Percentiles rank a stretch among this genome's conserved stretches.
Evolutionary conservation across 2,113 vertebrate genomes (phyloP).

Genomic region (Arenaria interpres): DNA sequence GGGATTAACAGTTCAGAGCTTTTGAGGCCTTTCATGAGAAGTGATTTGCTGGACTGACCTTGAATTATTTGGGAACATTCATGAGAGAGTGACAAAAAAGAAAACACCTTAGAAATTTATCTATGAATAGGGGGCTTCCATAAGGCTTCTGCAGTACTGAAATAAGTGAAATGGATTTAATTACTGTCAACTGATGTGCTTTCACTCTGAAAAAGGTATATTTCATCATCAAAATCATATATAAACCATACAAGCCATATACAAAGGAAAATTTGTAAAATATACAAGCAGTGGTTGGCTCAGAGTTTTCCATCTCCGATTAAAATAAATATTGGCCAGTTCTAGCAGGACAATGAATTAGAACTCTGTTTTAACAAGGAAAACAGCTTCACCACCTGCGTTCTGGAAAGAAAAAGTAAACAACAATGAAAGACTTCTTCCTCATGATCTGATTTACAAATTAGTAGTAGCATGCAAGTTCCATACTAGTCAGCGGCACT

Average conservation of each 20-base stretch:
- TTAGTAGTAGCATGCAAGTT: neutral
- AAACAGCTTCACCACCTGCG: neutral
- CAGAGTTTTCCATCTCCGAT: neutral
- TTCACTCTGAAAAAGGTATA: neutral
- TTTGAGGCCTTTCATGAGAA: neutral
- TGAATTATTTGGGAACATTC: neutral
- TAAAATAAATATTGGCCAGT: neutral
- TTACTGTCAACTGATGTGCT: neutral
- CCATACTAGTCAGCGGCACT: neutral
- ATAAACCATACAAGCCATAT: neutral
- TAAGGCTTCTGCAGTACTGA: neutral
- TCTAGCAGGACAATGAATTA: neutral
- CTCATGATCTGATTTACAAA: neutral
- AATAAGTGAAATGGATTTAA: neutral
- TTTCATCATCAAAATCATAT: neutral
- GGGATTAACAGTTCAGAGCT: neutral
- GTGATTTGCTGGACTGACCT: neutral
- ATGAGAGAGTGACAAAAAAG: neutral
- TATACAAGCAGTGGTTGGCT: neutral
- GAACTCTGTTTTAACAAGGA: neutral
- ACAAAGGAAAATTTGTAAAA: neutral
- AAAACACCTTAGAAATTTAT: neutral
- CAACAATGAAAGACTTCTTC: neutral
- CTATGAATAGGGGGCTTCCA: neutral
- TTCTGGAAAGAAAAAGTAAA: neutral